phyloP scores from a whole-genome alignment of 2,113 vertebrate genomes.

The Crotophaga sulcirostris region DNA sequence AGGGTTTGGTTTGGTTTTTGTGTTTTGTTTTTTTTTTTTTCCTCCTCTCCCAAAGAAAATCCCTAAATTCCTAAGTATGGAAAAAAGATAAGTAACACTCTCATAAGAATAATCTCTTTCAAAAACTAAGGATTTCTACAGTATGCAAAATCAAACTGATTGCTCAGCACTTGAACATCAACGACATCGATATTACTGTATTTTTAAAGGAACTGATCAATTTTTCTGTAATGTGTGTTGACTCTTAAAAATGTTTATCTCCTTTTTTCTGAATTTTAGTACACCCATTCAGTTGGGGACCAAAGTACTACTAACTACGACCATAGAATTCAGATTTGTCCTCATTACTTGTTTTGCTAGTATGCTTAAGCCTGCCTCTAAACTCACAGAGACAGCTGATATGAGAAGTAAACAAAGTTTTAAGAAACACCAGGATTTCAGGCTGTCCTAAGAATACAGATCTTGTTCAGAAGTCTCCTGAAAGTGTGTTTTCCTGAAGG shows the following conservation, averaged over 20 bases:
- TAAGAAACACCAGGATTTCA: neutral
- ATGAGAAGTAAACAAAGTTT: neutral
- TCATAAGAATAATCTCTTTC: neutral
- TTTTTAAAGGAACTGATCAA: neutral
- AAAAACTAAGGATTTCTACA: neutral
- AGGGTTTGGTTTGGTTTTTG: no score
- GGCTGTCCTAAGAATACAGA: neutral
- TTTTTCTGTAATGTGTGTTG: neutral
- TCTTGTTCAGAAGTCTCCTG: neutral
- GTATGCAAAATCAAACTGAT: neutral
- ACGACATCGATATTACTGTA: no score
- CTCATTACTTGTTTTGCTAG: neutral
- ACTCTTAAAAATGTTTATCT: neutral
- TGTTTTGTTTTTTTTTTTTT: neutral
- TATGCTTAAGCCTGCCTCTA: neutral
- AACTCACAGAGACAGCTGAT: neutral
- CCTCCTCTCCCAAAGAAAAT: neutral
- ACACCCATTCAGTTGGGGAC: neutral
- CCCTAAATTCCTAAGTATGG: neutral
- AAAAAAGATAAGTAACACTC: neutral
- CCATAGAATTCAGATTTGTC: neutral
- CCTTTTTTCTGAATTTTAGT: neutral
- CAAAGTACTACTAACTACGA: neutral
- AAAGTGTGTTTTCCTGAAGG: neutral
- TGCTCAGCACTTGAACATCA: neutral